Conservation (phyloP, 2,888 invertebrate species). For the Notocelia uddmanniana region DNA sequence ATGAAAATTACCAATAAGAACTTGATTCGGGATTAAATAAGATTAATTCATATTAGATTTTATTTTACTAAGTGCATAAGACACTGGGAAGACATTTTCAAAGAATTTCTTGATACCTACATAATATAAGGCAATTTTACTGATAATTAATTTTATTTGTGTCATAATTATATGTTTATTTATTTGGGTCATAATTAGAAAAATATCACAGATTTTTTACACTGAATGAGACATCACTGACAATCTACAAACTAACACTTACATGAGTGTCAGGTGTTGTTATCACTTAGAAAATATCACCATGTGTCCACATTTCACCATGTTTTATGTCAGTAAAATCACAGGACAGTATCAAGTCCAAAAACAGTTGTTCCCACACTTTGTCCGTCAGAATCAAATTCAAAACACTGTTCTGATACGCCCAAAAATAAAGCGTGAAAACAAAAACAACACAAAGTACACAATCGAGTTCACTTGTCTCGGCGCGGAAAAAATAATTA, state of each 20-base stretch:
- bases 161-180: not conserved
- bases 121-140: not conserved
- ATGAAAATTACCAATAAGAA: not conserved
- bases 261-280: conserved; percentile 40
- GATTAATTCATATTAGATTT: conserved; percentile 16
- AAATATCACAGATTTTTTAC: conserved; percentile 39
- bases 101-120: not conserved
- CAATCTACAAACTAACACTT: conserved; percentile 43
- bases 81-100: not conserved
- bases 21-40: not conserved
- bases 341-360: conserved; percentile 55
- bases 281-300: conserved; percentile 43
- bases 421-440: conserved; percentile 73
- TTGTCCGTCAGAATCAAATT: conserved; percentile 52
- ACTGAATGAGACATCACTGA: conserved; percentile 30
- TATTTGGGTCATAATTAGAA: not conserved
- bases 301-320: conserved; percentile 46
- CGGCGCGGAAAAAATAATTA: conserved; percentile 55
- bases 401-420: conserved; percentile 72
- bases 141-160: not conserved
- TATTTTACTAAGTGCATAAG: not conserved
- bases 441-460: conserved; percentile 69
- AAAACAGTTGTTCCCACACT: conserved; percentile 47
- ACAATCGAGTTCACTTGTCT: conserved; percentile 65
- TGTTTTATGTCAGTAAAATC: conserved; percentile 41